Base-by-base conservation (phyloP, 2,888 invertebrate species). In the Pinctada fucata region DNA sequence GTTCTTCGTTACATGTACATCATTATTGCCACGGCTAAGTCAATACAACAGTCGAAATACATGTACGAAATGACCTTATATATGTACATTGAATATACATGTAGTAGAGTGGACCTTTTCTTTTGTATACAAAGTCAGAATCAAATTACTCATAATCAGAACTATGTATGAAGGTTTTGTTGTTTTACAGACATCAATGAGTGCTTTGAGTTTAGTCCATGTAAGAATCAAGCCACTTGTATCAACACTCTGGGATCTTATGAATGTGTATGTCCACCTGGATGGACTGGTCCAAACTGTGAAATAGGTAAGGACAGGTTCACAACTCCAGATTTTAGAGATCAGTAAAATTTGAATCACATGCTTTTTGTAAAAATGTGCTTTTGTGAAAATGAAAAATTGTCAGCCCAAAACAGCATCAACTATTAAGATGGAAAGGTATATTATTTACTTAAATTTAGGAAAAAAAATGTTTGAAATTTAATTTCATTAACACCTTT, bases 161-260 rank as follows among this genome's bases (percentile, higher is more conserved):
- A 31, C 31, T 31, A 31, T 31, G 31, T 31, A 31, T 31, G 31
- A 31, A 31, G 31, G 1, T 31, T 31, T 31, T 58, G 16, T 45
- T 48, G 3, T 10, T 52, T 78, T 81, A 16, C 63, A 85, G 85
- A 84, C 74, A 77, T 85, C 3, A 80, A 85, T 76, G 86, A 86
- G 67, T 86, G 86, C 73, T 58, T 81, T 8, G 80, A 84, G 47
- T 58, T 64, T 31, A 47, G 47, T 8, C 97, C 93, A 98, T 99
- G 99, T 92, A 97, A 97, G 90, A 96, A 96, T 3, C 97, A 97
- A 86, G 97, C 97, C n/a, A 96, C 97, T 86, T 99, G 99, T 92
- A 97, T 97, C 92, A 90, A 90, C 79, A 82, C 81, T 16, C 86
- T 88, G 65, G 89, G 90, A 52, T 85, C 88, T 65, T 91, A 97